phyloP scores from a whole-genome alignment of 2,797 vertebrate species.

The Peromyscus aztecus region DNA sequence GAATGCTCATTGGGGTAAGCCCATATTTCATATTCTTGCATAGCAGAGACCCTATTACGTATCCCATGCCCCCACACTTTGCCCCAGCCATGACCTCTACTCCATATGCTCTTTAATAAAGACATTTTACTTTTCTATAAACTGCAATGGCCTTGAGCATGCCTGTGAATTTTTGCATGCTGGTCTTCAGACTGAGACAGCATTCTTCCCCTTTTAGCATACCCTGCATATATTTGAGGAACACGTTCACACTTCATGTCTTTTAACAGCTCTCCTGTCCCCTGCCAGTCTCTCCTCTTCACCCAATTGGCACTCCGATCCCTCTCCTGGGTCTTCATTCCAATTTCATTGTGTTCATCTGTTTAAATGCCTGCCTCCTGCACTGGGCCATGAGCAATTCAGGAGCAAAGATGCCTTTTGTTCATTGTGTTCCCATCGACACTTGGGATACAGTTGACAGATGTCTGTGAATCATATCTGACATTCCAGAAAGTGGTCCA shows the following conservation, averaged over 20 bases:
- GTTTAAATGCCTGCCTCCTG: background rate
- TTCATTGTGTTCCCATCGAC: background rate
- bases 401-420: constrained; percentile 11
- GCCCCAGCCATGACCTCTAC: background rate
- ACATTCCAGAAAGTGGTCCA: background rate
- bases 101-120: background rate
- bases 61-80: background rate
- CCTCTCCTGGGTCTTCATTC: background rate
- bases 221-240: background rate
- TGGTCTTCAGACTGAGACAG: background rate
- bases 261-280: background rate
- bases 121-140: background rate
- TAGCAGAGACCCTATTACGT: background rate
- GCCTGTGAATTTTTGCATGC: background rate
- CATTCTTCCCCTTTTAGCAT: background rate
- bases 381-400: constrained; percentile 6
- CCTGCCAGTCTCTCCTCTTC: background rate
- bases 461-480: constrained; percentile 10
- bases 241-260: background rate
- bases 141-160: background rate
- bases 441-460: background rate
- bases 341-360: background rate
- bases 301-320: background rate
- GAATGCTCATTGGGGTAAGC: background rate
- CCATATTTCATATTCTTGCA: background rate